A percentile compares a stretch with the other conserved stretches of the same genome.
Evolutionary conservation across 2,888 invertebrate genomes (phyloP).

Genomic region (Tricholauxania praeusta): DNA sequence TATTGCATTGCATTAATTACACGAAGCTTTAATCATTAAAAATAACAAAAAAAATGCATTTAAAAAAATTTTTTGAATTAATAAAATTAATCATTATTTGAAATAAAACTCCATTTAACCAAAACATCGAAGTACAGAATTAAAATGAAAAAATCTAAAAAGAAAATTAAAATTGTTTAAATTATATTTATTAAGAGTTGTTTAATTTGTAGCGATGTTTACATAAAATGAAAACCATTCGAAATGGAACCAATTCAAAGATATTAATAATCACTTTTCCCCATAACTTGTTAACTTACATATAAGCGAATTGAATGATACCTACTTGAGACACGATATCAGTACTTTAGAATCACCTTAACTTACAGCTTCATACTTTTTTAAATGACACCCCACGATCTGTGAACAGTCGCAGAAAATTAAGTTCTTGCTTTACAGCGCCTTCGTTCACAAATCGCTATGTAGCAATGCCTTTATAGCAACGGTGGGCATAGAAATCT

Average conservation of each 20-base stretch:
- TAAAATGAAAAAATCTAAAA: not conserved
- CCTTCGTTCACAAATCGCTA: too few relatives aligned
- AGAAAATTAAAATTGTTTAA: constrained; percentile 19
- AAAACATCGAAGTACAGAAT: constrained; percentile 5
- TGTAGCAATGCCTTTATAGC: too few relatives aligned
- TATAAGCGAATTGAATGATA: too few relatives aligned
- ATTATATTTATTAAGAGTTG: constrained; percentile 18
- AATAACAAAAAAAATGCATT: constrained; percentile 3
- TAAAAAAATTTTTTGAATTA: constrained; percentile 17
- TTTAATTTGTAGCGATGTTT: constrained; percentile 17
- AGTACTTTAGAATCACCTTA: too few relatives aligned
- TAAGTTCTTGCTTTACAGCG: too few relatives aligned
- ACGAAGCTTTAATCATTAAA: constrained; percentile 28
- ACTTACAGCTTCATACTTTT: too few relatives aligned
- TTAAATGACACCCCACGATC: too few relatives aligned
- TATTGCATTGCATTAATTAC: constrained; percentile 23
- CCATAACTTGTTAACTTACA: too few relatives aligned
- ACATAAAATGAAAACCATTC: constrained; percentile 15
- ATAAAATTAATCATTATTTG: constrained; percentile 14
- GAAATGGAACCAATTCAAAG: constrained; percentile 34
- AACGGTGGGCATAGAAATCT: too few relatives aligned
- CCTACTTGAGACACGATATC: too few relatives aligned
- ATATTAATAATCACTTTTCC: constrained; percentile 23
- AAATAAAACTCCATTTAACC: constrained; percentile 13
- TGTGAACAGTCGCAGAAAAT: too few relatives aligned